Evolutionary conservation across 2,113 vertebrate genomes (phyloP).

Genomic region (Ageneiosus marmoratus): DNA sequence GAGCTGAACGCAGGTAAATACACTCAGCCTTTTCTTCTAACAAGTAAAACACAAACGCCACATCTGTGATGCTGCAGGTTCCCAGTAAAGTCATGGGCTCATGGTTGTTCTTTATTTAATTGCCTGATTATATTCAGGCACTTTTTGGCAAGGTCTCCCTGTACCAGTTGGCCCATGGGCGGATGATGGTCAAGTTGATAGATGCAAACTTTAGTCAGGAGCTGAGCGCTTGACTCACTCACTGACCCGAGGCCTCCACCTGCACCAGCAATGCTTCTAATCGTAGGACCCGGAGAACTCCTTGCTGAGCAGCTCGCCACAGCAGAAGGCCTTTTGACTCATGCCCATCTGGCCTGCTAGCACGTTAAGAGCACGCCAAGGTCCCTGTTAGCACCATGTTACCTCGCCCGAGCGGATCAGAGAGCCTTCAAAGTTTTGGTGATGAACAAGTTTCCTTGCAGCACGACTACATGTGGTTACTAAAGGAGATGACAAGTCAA

Average conservation of each 20-base stretch:
- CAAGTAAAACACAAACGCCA: slow-evolving; percentile 10
- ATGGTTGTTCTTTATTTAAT: slow-evolving; percentile 33
- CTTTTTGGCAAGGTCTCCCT: slow-evolving; percentile 71
- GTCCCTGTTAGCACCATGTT: slow-evolving; percentile 58
- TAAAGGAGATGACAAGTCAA: slow-evolving; percentile 51
- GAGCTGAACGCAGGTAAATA: not conserved
- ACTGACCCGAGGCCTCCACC: slow-evolving; percentile 74
- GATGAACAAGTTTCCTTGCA: slow-evolving; percentile 37
- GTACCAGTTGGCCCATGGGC: slow-evolving; percentile 80
- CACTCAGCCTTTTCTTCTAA: not conserved
- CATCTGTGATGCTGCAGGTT: slow-evolving; percentile 27
- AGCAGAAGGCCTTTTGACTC: slow-evolving; percentile 80
- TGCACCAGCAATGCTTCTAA: slow-evolving; percentile 69
- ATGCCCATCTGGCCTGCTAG: slow-evolving; percentile 77
- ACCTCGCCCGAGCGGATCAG: slow-evolving; percentile 55
- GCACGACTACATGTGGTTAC: slow-evolving; percentile 46
- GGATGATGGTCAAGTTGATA: slow-evolving; percentile 75
- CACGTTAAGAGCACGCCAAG: slow-evolving; percentile 69
- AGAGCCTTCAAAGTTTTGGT: slow-evolving; percentile 49
- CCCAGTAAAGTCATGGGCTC: slow-evolving; percentile 13
- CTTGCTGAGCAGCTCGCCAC: slow-evolving; percentile 60
- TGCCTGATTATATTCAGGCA: slow-evolving; percentile 66
- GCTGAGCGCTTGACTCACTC: slow-evolving; percentile 71
- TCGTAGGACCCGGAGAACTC: slow-evolving; percentile 56
- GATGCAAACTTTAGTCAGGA: slow-evolving; percentile 76